A percentile compares a stretch with the other conserved stretches of the same genome.
Conservation (phyloP, 1,140 invertebrate genomes). For the Aphelenchoides besseyi region DNA sequence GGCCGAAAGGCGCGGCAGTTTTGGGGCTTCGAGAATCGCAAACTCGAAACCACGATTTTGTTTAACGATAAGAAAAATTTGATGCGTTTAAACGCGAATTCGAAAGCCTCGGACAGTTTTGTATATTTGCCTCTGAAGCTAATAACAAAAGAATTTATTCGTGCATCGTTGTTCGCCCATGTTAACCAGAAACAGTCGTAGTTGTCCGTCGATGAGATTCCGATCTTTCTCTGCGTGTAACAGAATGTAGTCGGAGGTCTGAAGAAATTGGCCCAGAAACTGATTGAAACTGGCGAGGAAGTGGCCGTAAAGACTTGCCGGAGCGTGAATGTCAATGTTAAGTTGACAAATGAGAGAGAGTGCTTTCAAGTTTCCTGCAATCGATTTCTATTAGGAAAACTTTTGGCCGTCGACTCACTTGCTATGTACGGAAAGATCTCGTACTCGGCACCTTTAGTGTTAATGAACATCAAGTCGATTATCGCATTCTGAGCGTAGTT, state of each 20-base stretch:
- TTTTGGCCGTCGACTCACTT: not conserved
- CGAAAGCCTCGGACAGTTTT: no score
- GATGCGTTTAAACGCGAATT: no score
- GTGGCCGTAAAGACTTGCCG: not conserved
- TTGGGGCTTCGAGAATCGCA: no score
- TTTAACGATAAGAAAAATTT: not conserved
- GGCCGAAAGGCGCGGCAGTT: no score
- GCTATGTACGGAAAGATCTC: not conserved
- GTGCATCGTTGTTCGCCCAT: not conserved
- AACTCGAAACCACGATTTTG: not conserved
- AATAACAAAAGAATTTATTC: not conserved
- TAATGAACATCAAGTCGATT: not conserved
- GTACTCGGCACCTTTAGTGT: slow-evolving; percentile 2
- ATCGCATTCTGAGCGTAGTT: not conserved
- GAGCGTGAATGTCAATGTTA: slow-evolving; percentile 3
- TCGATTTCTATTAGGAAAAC: not conserved
- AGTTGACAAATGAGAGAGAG: not conserved
- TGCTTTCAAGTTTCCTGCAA: slow-evolving; percentile 15
- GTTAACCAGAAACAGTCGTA: slow-evolving; percentile 7
- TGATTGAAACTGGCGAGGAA: not conserved
- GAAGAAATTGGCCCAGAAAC: not conserved
- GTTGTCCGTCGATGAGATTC: not conserved
- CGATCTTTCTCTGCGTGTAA: not conserved
- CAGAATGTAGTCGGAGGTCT: not conserved
- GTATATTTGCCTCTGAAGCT: not conserved